Evolutionary conservation across 2,113 vertebrate species (phyloP), one percentile per base, ranked within the genome.

Genomic region (Theristicus caerulescens): DNA sequence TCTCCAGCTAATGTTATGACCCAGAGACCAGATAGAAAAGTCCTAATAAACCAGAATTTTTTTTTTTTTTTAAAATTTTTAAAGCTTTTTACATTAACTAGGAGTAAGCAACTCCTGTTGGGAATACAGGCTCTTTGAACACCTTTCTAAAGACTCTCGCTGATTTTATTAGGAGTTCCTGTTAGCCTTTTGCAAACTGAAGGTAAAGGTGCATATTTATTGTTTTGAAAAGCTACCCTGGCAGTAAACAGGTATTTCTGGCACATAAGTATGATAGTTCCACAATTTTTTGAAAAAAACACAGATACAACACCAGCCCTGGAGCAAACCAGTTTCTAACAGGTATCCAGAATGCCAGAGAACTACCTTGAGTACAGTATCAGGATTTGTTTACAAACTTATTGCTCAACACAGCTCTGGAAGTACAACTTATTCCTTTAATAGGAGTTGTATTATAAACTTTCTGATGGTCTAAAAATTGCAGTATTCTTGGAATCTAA

Each of bases 121-220:
- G 61, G 34, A 87, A 76, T 38, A 59, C n/a, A 57, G 58, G 15
- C 24, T 32, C 19, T n/a, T 42, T 32, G 15, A 64, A 52, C 16
- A 67, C 3, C n/a, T 25, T 76, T 55, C 16, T 3, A 26, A 94
- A 83, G 29, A 22, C 15, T 44, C 32, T 36, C 1, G 0, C 2
- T 47, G 13, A 55, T 86, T 92, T 86, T 42, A 42, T 31, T 40
- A 74, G 7, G 7, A 66, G 32, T 34, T 64, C 40, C 27, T 82
- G 24, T 66, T 73, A 89, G 70, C 47, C 79, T 96, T 91, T 93
- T 82, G 91, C 84, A 49, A 94, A 82, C 51, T 95, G 78, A 88
- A 93, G 86, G 88, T 86, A 93, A 97, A 96, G 72, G 85, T 93
- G 84, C 15, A 70, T 21, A 55, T 81, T 69, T 52, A 36, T 2